Evolutionary conservation across 1,140 invertebrate species (phyloP).

Genomic region (Riptortus pedestris): DNA sequence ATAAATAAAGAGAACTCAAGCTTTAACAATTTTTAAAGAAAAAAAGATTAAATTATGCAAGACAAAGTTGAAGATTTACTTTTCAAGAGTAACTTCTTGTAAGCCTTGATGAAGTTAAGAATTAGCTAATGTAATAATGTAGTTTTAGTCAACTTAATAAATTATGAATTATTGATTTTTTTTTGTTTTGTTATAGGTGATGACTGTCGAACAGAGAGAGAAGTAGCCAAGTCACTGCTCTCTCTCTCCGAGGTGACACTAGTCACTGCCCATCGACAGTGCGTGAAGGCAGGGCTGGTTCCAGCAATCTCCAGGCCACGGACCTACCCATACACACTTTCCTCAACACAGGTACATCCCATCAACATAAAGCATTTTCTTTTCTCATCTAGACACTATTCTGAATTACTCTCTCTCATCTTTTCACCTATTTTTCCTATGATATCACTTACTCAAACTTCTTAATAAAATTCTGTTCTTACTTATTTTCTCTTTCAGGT

Average conservation of each 20-base stretch:
- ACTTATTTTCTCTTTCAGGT: conserved; percentile 14
- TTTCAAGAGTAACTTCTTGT: no score
- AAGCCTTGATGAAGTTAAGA: no score
- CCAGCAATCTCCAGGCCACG: conserved; percentile 45
- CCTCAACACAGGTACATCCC: conserved; percentile 30
- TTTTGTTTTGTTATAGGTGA: conserved; percentile 6
- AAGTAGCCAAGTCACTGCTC: conserved; percentile 75
- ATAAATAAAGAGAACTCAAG: no score
- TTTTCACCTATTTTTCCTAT: no score
- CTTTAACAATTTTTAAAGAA: no score
- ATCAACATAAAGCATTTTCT: no score
- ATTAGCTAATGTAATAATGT: background rate
- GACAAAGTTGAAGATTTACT: no score
- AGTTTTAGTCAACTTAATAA: background rate
- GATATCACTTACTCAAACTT: no score
- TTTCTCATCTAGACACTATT: no score
- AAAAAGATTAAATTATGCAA: no score
- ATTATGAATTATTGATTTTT: background rate
- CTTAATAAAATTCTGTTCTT: no score
- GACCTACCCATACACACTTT: conserved; percentile 51
- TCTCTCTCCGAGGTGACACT: conserved; percentile 49
- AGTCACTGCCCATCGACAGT: conserved; percentile 31
- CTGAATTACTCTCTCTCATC: no score
- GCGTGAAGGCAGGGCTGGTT: conserved; percentile 38
- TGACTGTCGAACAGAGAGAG: conserved; percentile 34